Evolutionary conservation across 2,113 vertebrate species (phyloP).

Genomic region (Eubucco bourcierii): DNA sequence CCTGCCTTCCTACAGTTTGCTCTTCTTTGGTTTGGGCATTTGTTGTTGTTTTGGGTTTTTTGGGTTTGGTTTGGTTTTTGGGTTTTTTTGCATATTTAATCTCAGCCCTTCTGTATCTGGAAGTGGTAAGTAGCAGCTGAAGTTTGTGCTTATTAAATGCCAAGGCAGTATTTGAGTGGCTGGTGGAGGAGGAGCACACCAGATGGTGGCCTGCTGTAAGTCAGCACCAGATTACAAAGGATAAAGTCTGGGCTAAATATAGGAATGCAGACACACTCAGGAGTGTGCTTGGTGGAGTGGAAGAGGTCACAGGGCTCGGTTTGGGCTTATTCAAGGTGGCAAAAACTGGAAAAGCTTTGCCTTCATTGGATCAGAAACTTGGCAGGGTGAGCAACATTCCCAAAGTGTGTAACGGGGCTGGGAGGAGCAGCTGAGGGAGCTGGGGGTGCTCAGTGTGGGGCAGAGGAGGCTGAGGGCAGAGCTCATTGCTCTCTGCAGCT

Average conservation of each 20-base stretch:
- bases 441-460: too few relatives aligned
- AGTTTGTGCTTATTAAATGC: slow-evolving; percentile 62
- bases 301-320: slow-evolving; percentile 14
- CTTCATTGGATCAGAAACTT: neutral
- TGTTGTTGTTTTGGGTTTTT: too few relatives aligned
- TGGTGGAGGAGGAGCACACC: slow-evolving; percentile 7
- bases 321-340: neutral
- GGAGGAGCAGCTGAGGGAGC: too few relatives aligned
- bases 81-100: neutral
- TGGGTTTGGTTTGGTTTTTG: too few relatives aligned
- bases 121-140: slow-evolving; percentile 49
- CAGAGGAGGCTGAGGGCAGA: too few relatives aligned
- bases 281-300: slow-evolving; percentile 22
- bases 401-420: neutral
- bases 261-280: slow-evolving; percentile 41
- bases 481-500: too few relatives aligned
- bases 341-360: neutral
- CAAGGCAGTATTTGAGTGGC: slow-evolving; percentile 22
- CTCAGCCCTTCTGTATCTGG: slow-evolving; percentile 15
- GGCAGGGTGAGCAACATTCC: neutral
- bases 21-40: too few relatives aligned
- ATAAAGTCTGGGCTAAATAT: slow-evolving; percentile 77
- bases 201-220: slow-evolving; percentile 81
- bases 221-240: slow-evolving; percentile 81
- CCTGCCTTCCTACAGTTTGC: neutral